Evolutionary conservation across 2,113 vertebrate species (phyloP).

Genomic region (Triplophysa dalaica): DNA sequence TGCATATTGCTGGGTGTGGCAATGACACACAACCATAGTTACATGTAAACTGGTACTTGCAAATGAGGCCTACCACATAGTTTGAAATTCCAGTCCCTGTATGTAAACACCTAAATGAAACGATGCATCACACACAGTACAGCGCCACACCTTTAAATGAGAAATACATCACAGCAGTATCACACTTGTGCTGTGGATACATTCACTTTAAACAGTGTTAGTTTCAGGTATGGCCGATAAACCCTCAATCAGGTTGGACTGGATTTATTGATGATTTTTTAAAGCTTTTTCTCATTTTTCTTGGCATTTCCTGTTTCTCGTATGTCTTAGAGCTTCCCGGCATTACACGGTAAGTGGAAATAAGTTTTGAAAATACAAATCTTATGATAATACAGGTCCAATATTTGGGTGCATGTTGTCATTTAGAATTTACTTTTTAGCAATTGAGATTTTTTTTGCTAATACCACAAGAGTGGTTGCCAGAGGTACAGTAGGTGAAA

Average conservation of each 20-base stretch:
- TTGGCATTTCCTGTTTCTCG: background rate
- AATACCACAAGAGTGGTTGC: background rate
- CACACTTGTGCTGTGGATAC: background rate
- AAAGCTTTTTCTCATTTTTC: background rate
- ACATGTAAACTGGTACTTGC: background rate
- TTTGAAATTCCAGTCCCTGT: background rate
- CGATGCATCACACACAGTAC: background rate
- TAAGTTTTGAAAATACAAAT: background rate
- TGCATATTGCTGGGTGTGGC: background rate
- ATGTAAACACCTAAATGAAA: background rate
- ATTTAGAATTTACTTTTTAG: no score
- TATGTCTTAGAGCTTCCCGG: background rate
- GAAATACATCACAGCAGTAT: background rate
- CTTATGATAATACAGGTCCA: background rate
- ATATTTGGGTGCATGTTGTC: background rate
- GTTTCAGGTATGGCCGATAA: background rate
- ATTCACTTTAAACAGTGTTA: background rate
- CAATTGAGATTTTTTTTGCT: no score
- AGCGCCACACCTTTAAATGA: background rate
- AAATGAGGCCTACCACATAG: background rate
- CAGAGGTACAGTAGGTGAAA: no score
- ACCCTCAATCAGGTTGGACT: conserved; percentile 63
- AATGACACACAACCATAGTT: background rate
- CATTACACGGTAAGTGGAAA: conserved; percentile 12
- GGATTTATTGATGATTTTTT: conserved; percentile 49